Conservation (phyloP, 1,140 invertebrate species). For the Pogonomyrmex californicus region DNA sequence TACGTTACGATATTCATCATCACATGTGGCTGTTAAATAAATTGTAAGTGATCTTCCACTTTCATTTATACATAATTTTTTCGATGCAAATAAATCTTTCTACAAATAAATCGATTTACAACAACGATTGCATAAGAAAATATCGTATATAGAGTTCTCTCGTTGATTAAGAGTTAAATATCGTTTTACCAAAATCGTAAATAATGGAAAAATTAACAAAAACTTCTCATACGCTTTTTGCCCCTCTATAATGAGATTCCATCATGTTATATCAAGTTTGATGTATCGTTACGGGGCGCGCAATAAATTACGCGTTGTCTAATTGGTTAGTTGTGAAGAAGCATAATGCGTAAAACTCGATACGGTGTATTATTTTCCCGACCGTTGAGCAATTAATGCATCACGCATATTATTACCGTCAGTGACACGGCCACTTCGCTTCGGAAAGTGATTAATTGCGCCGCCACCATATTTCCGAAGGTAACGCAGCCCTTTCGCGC, state of each 20-base stretch:
- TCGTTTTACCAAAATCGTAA: not conserved
- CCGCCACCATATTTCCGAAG: constrained; percentile 43
- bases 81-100: not conserved
- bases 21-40: not conserved
- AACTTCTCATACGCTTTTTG: not conserved
- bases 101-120: not conserved
- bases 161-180: not conserved
- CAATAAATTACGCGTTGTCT: not conserved
- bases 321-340: not conserved
- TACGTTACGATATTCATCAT: not conserved
- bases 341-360: not conserved
- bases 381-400: constrained; percentile 22
- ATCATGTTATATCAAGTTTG: not conserved
- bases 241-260: not conserved
- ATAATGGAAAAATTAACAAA: not conserved
- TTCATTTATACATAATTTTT: not conserved
- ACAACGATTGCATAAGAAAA: not conserved
- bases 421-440: constrained; percentile 36
- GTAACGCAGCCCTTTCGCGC: constrained; percentile 20
- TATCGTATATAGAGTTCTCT: not conserved
- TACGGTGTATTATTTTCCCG: constrained; percentile 31
- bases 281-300: not conserved
- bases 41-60: not conserved
- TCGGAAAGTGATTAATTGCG: constrained; percentile 37
- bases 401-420: constrained; percentile 44